A percentile compares a stretch with the other conserved stretches of the same genome.
phyloP scores from a whole-genome alignment of 1,140 invertebrate genomes.

The Seison nebaliae region DNA sequence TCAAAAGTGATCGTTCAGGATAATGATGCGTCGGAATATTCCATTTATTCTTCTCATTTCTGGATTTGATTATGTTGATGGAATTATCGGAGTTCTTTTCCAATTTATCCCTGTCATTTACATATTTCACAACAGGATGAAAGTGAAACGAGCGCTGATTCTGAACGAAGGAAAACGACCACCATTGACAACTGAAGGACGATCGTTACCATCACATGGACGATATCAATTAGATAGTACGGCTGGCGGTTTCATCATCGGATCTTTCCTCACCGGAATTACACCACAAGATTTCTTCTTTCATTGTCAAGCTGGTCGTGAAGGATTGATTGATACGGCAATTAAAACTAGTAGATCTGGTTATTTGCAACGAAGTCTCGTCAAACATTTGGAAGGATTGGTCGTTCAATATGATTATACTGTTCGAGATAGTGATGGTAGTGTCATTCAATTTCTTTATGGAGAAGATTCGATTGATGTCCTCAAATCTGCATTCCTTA shows the following conservation, averaged over 20 bases:
- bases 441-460: slow-evolving; percentile 79
- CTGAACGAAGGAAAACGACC: slow-evolving; percentile 94
- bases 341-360: slow-evolving; percentile 76
- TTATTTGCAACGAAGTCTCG: slow-evolving; percentile 82
- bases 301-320: slow-evolving; percentile 96
- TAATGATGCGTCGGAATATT: not conserved
- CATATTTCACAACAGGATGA: slow-evolving; percentile 88
- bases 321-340: slow-evolving; percentile 46
- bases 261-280: slow-evolving; percentile 83
- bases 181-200: slow-evolving; percentile 68
- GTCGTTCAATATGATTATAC: slow-evolving; percentile 66
- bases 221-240: slow-evolving; percentile 61
- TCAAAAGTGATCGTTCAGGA: not conserved
- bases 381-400: slow-evolving; percentile 87
- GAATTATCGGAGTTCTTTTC: too few relatives aligned
- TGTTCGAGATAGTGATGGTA: slow-evolving; percentile 70
- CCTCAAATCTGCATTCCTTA: slow-evolving; percentile 53
- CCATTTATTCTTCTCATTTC: not conserved
- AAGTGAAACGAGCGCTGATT: slow-evolving; percentile 78
- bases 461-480: slow-evolving; percentile 92
- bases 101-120: slow-evolving; percentile 28
- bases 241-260: slow-evolving; percentile 79
- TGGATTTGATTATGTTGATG: too few relatives aligned
- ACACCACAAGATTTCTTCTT: slow-evolving; percentile 92
- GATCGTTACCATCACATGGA: slow-evolving; percentile 66